A percentile compares a stretch with the other conserved stretches of the same genome.
Evolutionary conservation across 2,888 invertebrate genomes (phyloP).

Genomic region (Campopleginae sp.): DNA sequence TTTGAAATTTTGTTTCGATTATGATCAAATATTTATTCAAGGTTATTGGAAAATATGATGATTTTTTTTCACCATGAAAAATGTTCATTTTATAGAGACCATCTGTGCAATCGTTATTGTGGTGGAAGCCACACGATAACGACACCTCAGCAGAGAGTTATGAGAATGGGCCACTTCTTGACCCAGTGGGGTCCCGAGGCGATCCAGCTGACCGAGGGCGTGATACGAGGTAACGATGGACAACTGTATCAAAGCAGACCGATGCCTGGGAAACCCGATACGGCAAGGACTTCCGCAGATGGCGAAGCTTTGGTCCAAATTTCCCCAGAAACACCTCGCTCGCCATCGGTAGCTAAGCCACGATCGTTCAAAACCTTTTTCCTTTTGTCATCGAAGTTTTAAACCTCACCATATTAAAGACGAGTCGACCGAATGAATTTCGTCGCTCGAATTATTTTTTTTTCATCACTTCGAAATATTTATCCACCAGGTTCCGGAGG

Average conservation of each 20-base stretch:
- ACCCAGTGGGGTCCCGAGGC: constrained; percentile 89
- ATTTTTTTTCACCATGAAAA: not conserved
- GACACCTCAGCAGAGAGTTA: constrained; percentile 89
- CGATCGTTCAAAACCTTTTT: not conserved
- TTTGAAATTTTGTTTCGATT: not conserved
- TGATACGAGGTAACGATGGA: constrained; percentile 83
- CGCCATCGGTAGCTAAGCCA: constrained; percentile 39
- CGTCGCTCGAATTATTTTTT: not conserved
- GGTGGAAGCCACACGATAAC: constrained; percentile 92
- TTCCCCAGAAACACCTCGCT: constrained; percentile 20
- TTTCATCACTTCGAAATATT: not conserved
- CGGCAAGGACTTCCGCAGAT: constrained; percentile 43
- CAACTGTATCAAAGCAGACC: constrained; percentile 75
- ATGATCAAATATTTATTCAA: not conserved
- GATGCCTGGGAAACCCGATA: constrained; percentile 47
- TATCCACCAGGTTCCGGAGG: constrained; percentile 29
- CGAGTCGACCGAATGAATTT: no score
- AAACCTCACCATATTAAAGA: no score
- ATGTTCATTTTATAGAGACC: constrained; percentile 76
- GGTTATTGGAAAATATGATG: no score
- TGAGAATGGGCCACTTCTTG: constrained; percentile 87
- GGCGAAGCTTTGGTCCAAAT: constrained; percentile 21
- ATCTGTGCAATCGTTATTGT: constrained; percentile 90
- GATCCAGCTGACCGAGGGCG: constrained; percentile 85
- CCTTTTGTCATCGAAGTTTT: not conserved